A percentile compares a stretch with the other conserved stretches of the same genome.
Conservation (phyloP, 2,113 vertebrate genomes). For the Erythrolamprus reginae region DNA sequence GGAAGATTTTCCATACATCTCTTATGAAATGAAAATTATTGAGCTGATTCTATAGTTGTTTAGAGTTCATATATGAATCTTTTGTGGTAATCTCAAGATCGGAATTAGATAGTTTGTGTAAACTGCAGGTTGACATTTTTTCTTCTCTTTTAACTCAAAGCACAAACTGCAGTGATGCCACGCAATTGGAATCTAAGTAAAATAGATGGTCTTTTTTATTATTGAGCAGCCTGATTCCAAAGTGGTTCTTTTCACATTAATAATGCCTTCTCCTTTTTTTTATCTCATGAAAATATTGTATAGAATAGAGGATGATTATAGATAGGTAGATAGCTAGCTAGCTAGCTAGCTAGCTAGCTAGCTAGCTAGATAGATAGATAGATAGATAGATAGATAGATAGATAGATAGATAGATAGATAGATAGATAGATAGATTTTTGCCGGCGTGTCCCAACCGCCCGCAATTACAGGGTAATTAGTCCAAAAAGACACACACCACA, state of each 20-base stretch:
- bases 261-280: not conserved
- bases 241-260: not conserved
- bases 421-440: too few species aligned
- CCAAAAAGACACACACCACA: too few species aligned
- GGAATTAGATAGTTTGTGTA: slow-evolving; percentile 9
- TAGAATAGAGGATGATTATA: too few species aligned
- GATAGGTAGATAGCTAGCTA: too few species aligned
- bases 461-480: too few species aligned
- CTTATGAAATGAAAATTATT: slow-evolving; percentile 15
- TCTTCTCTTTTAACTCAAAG: slow-evolving; percentile 25
- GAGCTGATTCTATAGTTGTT: slow-evolving; percentile 6
- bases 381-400: too few species aligned
- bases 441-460: too few species aligned
- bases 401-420: too few species aligned
- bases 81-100: slow-evolving; percentile 12
- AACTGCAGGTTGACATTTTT: slow-evolving; percentile 9
- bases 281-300: too few species aligned
- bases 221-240: not conserved
- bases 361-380: too few species aligned
- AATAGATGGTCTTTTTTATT: not conserved
- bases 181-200: not conserved
- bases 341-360: too few species aligned
- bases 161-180: slow-evolving; percentile 5
- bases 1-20: slow-evolving; percentile 37
- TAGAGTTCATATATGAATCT: slow-evolving; percentile 2